phyloP scores from a whole-genome alignment of 1,140 invertebrate species.

The Ostrea edulis region DNA sequence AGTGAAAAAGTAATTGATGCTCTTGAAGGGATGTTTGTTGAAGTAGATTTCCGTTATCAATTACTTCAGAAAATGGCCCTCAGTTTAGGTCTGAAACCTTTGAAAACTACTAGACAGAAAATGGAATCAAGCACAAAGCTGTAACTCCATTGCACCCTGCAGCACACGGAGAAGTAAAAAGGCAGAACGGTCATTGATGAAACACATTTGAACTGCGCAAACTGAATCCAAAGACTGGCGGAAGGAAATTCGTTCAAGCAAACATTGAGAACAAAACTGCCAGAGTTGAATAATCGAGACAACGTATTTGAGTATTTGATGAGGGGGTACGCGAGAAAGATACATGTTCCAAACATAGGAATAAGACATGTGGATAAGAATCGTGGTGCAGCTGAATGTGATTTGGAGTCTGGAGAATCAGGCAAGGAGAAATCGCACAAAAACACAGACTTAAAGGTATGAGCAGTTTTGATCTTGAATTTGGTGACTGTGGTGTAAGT shows the following conservation, averaged over 20 bases:
- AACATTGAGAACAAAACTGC: background rate
- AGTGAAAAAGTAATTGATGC: constrained; percentile 23
- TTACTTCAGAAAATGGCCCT: constrained; percentile 55
- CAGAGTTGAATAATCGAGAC: background rate
- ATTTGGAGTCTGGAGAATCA: background rate
- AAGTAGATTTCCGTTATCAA: constrained; percentile 47
- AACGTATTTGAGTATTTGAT: background rate
- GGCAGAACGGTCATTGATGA: background rate
- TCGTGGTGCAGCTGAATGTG: background rate
- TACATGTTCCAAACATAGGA: background rate
- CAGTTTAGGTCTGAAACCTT: constrained; percentile 51
- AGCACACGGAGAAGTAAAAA: background rate
- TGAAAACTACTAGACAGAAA: background rate
- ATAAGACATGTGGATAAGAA: background rate
- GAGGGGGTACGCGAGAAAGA: background rate
- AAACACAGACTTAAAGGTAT: too few relatives aligned
- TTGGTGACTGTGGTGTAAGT: too few relatives aligned
- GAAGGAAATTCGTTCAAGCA: background rate
- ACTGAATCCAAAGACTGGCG: background rate
- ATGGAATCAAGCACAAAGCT: background rate
- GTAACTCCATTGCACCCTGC: background rate
- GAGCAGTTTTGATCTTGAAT: too few relatives aligned
- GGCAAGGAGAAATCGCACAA: too few relatives aligned
- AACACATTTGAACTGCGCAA: background rate
- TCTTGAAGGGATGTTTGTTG: constrained; percentile 48